These are phyloP conservation scores for Parnassius orleans DNA, from an alignment of 2,888 invertebrate genomes.

Conservation along the genomic window DNA sequence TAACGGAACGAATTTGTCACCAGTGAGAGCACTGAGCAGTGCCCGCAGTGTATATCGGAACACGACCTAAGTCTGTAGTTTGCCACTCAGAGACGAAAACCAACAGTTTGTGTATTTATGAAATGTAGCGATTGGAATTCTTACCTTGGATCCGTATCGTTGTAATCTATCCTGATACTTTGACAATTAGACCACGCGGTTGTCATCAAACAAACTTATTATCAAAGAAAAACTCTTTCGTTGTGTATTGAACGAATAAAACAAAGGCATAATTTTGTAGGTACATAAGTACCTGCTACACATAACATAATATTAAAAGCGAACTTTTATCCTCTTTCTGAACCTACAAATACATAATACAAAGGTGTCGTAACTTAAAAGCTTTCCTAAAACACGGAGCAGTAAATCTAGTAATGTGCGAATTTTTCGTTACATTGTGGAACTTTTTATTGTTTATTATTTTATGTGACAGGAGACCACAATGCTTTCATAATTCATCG, in stretches of 20 bases:
- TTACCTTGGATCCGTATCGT: too few relatives aligned
- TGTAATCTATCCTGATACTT: too few relatives aligned
- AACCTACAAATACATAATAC: conserved; percentile 43
- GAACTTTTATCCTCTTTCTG: conserved; percentile 43
- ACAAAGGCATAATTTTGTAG: background rate
- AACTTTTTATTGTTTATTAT: conserved; percentile 53
- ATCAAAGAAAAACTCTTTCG: background rate
- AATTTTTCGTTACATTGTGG: conserved; percentile 46
- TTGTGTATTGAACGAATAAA: background rate
- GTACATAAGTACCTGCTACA: background rate
- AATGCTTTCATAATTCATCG: conserved; percentile 55
- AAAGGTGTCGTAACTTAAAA: conserved; percentile 50
- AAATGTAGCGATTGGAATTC: too few relatives aligned
- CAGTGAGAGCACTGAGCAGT: too few relatives aligned
- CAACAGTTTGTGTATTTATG: too few relatives aligned
- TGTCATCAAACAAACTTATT: too few relatives aligned
- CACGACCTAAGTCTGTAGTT: too few relatives aligned
- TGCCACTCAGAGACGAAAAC: too few relatives aligned
- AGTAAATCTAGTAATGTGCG: conserved; percentile 52
- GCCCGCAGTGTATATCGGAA: too few relatives aligned
- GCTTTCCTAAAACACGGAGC: conserved; percentile 47
- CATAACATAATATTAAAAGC: conserved; percentile 31
- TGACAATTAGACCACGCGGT: too few relatives aligned
- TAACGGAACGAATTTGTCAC: too few relatives aligned
- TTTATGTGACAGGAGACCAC: conserved; percentile 42